A percentile compares a stretch with the other conserved stretches of the same genome.
Conservation (phyloP, 2,888 invertebrate species). For the Hypselothyrea guttata region DNA sequence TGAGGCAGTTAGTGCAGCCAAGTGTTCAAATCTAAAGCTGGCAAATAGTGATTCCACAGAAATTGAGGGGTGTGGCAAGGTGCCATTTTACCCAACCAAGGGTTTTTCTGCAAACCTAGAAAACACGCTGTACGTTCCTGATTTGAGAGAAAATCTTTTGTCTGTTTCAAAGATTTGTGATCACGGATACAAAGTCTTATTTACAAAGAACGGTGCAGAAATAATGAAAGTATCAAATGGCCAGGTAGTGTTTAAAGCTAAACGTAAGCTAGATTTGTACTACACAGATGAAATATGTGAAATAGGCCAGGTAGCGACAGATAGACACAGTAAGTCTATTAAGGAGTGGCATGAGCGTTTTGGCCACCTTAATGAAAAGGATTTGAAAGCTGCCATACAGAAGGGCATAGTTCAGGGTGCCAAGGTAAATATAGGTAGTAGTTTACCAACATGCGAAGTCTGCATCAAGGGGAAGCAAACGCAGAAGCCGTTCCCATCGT, state of each 20-base stretch:
- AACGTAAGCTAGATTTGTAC: background rate
- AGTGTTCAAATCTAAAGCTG: no score
- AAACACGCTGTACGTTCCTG: no score
- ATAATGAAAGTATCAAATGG: background rate
- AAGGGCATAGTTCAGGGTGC: background rate
- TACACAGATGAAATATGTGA: no score
- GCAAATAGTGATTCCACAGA: no score
- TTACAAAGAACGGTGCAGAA: no score
- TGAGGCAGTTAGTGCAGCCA: no score
- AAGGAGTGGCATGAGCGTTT: slow-evolving; percentile 1
- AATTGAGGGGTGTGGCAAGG: no score
- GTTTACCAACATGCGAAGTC: background rate
- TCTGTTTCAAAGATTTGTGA: no score
- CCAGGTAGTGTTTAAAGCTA: background rate
- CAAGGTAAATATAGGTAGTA: background rate
- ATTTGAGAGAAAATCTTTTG: no score
- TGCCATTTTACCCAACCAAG: no score
- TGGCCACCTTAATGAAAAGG: background rate
- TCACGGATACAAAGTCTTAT: no score
- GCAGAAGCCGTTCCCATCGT: background rate
- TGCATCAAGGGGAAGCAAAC: slow-evolving; percentile 4
- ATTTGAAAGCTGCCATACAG: background rate
- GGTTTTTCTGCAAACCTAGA: no score
- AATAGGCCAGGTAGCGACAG: background rate
- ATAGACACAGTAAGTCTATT: background rate